These are phyloP conservation scores for Lepus townsendii DNA, from an alignment of 2,797 vertebrate species.

Conservation along the genomic window DNA sequence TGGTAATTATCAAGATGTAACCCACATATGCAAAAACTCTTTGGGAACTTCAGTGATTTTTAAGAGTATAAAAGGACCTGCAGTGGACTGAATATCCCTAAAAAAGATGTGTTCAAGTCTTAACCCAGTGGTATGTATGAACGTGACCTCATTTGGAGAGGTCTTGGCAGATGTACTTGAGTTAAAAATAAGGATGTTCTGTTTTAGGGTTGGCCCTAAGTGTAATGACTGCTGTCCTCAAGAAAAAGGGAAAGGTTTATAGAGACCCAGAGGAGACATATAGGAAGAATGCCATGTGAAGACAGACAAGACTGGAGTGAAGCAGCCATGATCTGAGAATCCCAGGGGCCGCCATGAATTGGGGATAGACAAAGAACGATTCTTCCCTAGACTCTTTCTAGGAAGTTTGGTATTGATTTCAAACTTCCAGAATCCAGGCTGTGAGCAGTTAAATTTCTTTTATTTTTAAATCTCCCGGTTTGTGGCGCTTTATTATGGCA, in stretches of 20 bases:
- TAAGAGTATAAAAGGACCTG: background rate
- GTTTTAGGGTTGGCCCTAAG: background rate
- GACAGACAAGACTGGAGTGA: background rate
- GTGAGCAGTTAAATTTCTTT: background rate
- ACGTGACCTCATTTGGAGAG: slow-evolving; percentile 35
- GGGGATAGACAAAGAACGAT: background rate
- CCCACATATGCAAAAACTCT: background rate
- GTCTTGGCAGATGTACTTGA: background rate
- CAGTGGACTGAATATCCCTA: background rate
- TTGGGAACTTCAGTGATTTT: background rate
- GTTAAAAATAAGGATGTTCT: background rate
- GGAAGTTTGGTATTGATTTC: background rate
- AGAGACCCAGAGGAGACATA: background rate
- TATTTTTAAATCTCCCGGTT: background rate
- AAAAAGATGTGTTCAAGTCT: background rate
- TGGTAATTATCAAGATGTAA: background rate
- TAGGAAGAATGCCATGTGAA: background rate
- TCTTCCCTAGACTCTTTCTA: background rate
- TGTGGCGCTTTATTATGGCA: background rate
- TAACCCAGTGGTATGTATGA: too few relatives aligned
- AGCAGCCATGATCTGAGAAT: background rate
- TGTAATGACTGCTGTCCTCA: background rate
- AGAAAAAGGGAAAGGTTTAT: background rate
- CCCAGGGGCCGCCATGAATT: background rate
- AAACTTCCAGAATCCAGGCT: background rate